Conservation (phyloP, 2,113 vertebrate species). For the Oncorhynchus kisutch region DNA sequence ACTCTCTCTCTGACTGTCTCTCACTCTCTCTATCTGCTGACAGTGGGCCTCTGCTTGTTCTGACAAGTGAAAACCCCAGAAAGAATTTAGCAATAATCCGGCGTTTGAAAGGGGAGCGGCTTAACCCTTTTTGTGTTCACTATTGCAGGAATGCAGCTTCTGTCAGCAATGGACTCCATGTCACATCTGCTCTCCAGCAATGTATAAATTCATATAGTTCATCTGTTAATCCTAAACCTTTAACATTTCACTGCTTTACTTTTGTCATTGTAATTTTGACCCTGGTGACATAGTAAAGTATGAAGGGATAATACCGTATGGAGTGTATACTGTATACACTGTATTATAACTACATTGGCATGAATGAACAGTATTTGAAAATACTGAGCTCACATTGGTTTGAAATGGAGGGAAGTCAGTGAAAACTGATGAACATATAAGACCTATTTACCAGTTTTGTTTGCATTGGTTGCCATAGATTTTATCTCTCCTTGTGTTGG, state of each 20-base stretch:
- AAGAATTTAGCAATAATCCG: slow-evolving; percentile 75
- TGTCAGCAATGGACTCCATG: slow-evolving; percentile 47
- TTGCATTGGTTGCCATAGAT: slow-evolving; percentile 30
- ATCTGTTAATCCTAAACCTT: not conserved
- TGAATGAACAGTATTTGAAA: not conserved
- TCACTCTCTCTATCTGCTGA: slow-evolving; percentile 57
- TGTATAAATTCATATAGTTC: slow-evolving; percentile 12
- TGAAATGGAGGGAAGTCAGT: not conserved
- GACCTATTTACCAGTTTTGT: slow-evolving; percentile 16
- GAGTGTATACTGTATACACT: not conserved
- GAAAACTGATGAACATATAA: not conserved
- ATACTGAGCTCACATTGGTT: not conserved
- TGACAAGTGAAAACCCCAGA: slow-evolving; percentile 75
- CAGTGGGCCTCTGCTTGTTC: slow-evolving; percentile 68
- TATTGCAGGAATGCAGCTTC: slow-evolving; percentile 66
- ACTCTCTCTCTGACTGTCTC: no score
- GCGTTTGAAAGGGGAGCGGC: slow-evolving; percentile 66
- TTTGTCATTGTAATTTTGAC: not conserved
- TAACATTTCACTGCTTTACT: not conserved
- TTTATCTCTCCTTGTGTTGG: not conserved
- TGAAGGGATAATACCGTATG: not conserved
- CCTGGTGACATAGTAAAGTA: no score
- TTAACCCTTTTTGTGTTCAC: slow-evolving; percentile 63
- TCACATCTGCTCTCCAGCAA: slow-evolving; percentile 42
- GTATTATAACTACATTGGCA: not conserved